phyloP scores from a whole-genome alignment of 2,797 vertebrate genomes.

The Alca torda region DNA sequence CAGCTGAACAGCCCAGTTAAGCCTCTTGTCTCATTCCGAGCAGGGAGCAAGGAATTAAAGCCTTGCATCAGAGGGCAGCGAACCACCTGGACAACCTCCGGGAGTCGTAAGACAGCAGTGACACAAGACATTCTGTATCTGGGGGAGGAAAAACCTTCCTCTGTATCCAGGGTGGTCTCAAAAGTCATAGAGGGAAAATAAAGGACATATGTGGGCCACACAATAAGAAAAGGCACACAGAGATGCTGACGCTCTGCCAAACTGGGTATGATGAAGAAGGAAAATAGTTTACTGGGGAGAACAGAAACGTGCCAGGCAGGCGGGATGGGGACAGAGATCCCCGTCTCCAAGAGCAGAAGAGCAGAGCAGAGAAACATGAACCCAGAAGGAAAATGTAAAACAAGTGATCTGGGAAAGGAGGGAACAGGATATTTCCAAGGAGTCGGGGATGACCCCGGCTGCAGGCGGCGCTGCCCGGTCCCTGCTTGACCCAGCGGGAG shows the following conservation, averaged over 20 bases:
- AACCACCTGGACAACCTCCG: background rate
- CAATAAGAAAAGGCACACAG: background rate
- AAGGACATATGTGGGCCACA: background rate
- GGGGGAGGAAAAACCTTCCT: background rate
- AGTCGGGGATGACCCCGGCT: background rate
- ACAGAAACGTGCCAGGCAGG: background rate
- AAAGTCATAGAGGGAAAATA: background rate
- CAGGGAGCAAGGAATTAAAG: background rate
- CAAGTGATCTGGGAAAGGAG: background rate
- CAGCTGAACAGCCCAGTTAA: background rate
- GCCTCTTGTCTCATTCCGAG: background rate
- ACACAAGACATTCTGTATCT: background rate
- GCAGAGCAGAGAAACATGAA: too few species aligned
- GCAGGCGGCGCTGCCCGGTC: background rate
- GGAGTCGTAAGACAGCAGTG: fast-evolving
- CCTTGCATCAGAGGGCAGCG: background rate
- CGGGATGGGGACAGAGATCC: background rate
- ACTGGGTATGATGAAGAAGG: background rate
- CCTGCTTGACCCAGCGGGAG: background rate
- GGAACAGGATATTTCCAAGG: background rate
- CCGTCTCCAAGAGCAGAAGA: background rate
- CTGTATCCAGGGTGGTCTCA: background rate
- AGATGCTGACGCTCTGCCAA: background rate
- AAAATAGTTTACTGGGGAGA: background rate
- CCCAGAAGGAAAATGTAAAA: background rate